These are phyloP conservation scores for Gryllus bimaculatus DNA, from an alignment of 1,140 invertebrate genomes.

Conservation along the genomic window DNA sequence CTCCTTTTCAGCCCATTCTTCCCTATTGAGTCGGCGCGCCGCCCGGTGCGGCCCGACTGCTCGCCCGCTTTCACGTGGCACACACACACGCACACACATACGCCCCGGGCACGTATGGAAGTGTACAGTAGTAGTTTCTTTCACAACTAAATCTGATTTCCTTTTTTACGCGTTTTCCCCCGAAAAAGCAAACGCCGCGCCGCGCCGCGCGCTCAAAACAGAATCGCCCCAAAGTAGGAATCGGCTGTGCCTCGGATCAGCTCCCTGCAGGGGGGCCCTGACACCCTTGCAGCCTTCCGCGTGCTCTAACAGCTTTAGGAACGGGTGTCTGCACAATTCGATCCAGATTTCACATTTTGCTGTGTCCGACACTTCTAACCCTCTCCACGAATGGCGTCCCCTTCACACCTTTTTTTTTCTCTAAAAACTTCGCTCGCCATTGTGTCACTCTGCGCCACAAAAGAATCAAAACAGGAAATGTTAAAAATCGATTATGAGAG, in stretches of 20 bases:
- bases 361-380: neutral
- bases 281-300: no score
- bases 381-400: neutral
- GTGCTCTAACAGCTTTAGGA: neutral
- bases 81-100: neutral
- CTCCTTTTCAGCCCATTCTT: neutral
- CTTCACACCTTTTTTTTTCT: neutral
- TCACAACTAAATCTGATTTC: slow-evolving; percentile 1
- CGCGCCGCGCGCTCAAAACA: neutral
- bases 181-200: neutral
- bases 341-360: neutral
- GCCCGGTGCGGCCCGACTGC: neutral
- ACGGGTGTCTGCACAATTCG: neutral
- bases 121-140: neutral
- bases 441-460: neutral
- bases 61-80: neutral
- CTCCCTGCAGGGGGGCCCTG: no score
- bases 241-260: no score
- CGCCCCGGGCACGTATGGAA: no score
- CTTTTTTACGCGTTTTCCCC: neutral
- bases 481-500: neutral
- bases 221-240: neutral
- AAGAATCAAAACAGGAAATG: neutral
- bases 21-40: neutral
- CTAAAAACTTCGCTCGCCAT: neutral